Base-by-base conservation (phyloP, 2,113 vertebrate genomes). In the Cnemophilus loriae region DNA sequence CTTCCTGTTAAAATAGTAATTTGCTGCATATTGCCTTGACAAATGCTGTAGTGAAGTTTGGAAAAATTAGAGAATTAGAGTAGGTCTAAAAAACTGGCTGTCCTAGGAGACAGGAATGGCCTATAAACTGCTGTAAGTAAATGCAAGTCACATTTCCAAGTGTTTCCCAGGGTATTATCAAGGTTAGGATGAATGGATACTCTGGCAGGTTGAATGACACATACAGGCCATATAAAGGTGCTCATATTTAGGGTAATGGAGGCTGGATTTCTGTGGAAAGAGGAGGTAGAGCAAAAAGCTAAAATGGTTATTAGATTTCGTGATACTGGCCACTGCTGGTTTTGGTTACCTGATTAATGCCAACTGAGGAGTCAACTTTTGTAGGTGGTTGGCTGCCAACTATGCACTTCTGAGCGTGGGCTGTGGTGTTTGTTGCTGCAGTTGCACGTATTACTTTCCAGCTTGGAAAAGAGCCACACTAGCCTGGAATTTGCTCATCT, bases 281-380 rank as follows among this genome's bases (percentile, higher is more conserved):
- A 88, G 26, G 52, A 88, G 85, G 59, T 42, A 35, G 69, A 94
- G 71, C 71, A 74, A 80, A 89, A 78, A 94, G 49, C 70, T 95
- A 12, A 89, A 81, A 55, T 55, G 80, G 77, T 96, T 89, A 90
- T 95, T 87, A 71, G 83, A 92, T 87, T 93, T 56, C 0, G 0
- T 55, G 76, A 46, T 95, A 92, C 30, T 71, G 75, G 56, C 33
- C 53, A 28, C 86, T 93, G 83, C 80, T 89, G 93, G 93, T 77
- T 93, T 90, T 92, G 84, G 94, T 95, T 96, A 93, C 95, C 86
- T 95, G 83, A 68, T 77, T 92, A 89, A 81, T 95, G 94, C 89
- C 94, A 95, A 44, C 83, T 75, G 69, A 95, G 93, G 80, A 93
- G 76, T 92, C 89, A 67, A 75, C 91, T 95, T 90, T 56, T 95